A percentile compares a stretch with the other conserved stretches of the same genome.
phyloP scores from a whole-genome alignment of 2,113 vertebrate genomes.

The Eupsittula cactorum region DNA sequence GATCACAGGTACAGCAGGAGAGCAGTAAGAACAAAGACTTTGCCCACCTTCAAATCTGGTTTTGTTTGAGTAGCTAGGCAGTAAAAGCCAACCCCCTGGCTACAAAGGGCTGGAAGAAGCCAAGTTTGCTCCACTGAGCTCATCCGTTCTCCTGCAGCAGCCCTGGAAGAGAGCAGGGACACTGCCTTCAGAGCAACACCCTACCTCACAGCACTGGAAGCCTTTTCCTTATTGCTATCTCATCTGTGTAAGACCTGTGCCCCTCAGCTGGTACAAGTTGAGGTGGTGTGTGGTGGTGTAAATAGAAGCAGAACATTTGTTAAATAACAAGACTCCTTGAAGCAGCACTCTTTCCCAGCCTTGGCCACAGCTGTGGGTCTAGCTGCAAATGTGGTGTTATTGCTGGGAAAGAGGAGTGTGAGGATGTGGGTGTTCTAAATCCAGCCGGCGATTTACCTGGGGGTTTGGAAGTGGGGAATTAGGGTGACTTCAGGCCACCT shows the following conservation, averaged over 20 bases:
- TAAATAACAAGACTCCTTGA: background rate
- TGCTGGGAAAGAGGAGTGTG: background rate
- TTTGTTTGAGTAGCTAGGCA: background rate
- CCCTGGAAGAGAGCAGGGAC: accelerated
- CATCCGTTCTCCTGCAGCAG: background rate
- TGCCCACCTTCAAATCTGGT: background rate
- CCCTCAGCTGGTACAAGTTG: background rate
- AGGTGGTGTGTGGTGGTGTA: background rate
- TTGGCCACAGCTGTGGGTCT: background rate
- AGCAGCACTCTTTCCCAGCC: background rate
- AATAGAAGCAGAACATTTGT: background rate
- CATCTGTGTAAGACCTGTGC: background rate
- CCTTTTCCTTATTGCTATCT: background rate
- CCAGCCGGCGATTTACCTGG: background rate
- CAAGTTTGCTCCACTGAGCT: background rate
- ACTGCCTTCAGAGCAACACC: background rate
- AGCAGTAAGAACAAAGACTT: background rate
- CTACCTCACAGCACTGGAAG: accelerated
- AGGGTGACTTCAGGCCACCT: background rate
- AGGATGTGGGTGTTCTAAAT: background rate
- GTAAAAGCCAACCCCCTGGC: background rate
- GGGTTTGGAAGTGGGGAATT: background rate
- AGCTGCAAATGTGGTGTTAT: accelerated
- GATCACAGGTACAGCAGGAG: background rate
- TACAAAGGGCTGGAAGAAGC: background rate